Base-by-base conservation (phyloP, 2,888 invertebrate species). In the Leptopilina syphax region DNA sequence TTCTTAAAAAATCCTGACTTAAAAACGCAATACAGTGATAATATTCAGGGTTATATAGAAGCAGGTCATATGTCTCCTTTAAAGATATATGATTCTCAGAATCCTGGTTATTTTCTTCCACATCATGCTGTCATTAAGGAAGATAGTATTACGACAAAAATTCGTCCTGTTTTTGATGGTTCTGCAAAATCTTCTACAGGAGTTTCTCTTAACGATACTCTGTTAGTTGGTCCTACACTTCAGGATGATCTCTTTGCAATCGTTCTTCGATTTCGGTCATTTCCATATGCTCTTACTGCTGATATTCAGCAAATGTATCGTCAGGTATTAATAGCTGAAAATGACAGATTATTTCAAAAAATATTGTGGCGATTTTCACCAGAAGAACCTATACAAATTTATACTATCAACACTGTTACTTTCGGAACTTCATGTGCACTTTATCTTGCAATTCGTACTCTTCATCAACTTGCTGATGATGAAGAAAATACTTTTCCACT, bases 221-320 rank as follows among this genome's bases (percentile, higher is more conserved):
- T 85, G 63, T 34, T 79, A 34, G 83, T 84, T 3, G 87, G 87
- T 1, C 84, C 86, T 0, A 79, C 77, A 0, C 34, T 85, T 5
- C 84, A 86, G 60, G 68, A 81, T 1, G 81, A 83, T 44, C 47
- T 87, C 3, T 76, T 82, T 63, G 24, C 80, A 1, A 57, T 85
- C 1, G 10, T 88, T 4, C 8, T 84, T 5, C 79, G 83, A 12
- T 86, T 85, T 76, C 65, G 86, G 9, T 47, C 68, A 1, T 78
- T 84, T 66, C 18, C 24, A 6, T 77, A 85, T 34, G 85, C 82
- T 0, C 54, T 87, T 8, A 83, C 82, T 24, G 87, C 85, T 7
- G 88, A 88, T 76, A 81, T 89, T 47, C 82, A 77, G 6, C 84
- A 88, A 80, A 88, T 88, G 85, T 89, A 85, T 65, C 83, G 85